These are phyloP conservation scores for Riptortus pedestris DNA, from an alignment of 1,140 invertebrate species.

Conservation along the genomic window DNA sequence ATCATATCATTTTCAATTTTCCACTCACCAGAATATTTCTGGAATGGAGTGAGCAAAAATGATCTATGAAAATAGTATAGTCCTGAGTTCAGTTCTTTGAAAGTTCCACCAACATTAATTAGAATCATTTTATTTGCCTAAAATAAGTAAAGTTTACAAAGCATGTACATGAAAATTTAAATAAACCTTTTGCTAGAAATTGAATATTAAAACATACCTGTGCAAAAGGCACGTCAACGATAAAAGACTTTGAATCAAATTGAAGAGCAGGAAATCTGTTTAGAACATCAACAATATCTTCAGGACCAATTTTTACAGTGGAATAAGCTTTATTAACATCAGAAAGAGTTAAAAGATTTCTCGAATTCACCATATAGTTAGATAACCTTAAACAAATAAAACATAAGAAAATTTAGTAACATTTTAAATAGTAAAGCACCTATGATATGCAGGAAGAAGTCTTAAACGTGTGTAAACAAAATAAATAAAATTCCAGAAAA, in stretches of 20 bases:
- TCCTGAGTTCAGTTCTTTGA: neutral
- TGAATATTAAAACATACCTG: constrained; percentile 12
- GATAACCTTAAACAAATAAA: neutral
- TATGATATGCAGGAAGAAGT: too few relatives aligned
- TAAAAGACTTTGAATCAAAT: constrained; percentile 22
- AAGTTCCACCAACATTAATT: constrained; percentile 12
- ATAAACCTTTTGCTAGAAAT: neutral
- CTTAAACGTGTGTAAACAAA: too few relatives aligned
- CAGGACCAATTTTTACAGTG: constrained; percentile 6
- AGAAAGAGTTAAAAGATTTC: constrained; percentile 21
- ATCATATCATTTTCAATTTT: constrained; percentile 22
- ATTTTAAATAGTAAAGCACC: too few relatives aligned
- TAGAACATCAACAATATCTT: constrained; percentile 13
- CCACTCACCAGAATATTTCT: constrained; percentile 19
- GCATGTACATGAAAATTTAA: neutral
- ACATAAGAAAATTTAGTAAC: too few relatives aligned
- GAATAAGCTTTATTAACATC: constrained; percentile 19
- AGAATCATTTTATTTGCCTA: constrained; percentile 10
- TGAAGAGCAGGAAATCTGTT: constrained; percentile 10
- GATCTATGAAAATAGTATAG: constrained; percentile 8
- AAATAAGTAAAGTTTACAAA: neutral
- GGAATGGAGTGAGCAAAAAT: constrained; percentile 8
- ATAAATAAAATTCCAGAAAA: too few relatives aligned
- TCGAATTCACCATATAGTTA: neutral
- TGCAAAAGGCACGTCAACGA: constrained; percentile 21